Conservation (phyloP, 2,797 vertebrate species). For the Acrossocheilus wenchowensis region DNA sequence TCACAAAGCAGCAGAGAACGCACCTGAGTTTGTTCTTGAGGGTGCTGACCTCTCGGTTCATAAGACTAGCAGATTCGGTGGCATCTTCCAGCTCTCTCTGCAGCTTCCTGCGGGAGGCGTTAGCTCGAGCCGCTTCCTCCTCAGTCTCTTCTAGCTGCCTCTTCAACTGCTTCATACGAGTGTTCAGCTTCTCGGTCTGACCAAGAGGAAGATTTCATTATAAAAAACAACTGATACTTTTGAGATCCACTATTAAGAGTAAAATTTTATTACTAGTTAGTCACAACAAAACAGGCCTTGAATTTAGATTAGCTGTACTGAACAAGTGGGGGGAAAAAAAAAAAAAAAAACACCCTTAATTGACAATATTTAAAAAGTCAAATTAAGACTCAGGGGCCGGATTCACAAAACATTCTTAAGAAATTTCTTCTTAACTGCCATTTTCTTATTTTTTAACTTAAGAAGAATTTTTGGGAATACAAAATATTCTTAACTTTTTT, state of each 20-base stretch:
- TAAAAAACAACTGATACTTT: neutral
- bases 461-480: too few relatives aligned
- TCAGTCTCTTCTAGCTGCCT: conserved; percentile 95
- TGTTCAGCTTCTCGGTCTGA: conserved; percentile 90
- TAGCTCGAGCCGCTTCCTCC: conserved; percentile 91
- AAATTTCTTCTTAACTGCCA: too few relatives aligned
- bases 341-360: neutral
- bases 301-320: neutral
- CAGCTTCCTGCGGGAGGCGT: conserved; percentile 90
- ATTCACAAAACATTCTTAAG: too few relatives aligned
- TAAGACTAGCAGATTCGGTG: conserved; percentile 84
- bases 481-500: too few relatives aligned
- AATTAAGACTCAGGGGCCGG: neutral
- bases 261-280: neutral
- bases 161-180: conserved; percentile 92
- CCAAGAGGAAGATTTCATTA: neutral
- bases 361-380: neutral
- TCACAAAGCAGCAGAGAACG: neutral
- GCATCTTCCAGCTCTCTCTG: conserved; percentile 94
- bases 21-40: conserved; percentile 93
- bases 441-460: too few relatives aligned
- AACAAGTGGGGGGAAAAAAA: neutral
- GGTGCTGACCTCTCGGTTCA: conserved; percentile 92
- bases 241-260: neutral
- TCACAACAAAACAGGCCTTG: neutral